These are phyloP conservation scores for Atta texana DNA, from an alignment of 1,140 invertebrate species.

Conservation along the genomic window DNA sequence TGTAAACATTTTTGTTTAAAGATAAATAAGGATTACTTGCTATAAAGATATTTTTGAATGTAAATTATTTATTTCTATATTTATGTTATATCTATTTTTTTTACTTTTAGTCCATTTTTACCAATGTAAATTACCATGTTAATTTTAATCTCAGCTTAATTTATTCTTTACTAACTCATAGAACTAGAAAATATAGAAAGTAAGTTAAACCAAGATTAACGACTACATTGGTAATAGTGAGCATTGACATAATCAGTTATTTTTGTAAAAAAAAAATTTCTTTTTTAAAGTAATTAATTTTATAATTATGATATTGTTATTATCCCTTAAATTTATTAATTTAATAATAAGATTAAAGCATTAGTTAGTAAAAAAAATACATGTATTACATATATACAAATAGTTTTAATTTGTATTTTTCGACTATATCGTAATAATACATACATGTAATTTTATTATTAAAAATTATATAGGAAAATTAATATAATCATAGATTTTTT, in stretches of 20 bases:
- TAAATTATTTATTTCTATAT: slow-evolving; percentile 1
- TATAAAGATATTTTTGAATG: neutral
- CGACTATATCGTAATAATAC: neutral
- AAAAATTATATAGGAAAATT: neutral
- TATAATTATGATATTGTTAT: neutral
- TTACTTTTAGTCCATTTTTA: neutral
- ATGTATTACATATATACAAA: neutral
- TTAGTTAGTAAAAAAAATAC: neutral
- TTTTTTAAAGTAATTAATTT: neutral
- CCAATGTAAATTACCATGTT: too few species aligned
- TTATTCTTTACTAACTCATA: too few species aligned
- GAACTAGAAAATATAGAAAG: too few species aligned
- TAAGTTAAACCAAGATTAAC: too few species aligned
- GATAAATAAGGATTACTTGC: neutral
- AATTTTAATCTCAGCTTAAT: too few species aligned
- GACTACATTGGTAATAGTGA: too few species aligned
- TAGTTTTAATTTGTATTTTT: neutral
- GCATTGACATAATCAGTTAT: neutral
- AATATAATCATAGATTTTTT: neutral
- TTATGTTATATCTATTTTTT: neutral
- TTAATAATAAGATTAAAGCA: neutral
- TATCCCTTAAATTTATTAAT: neutral
- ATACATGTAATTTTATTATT: neutral
- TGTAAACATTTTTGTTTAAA: neutral
- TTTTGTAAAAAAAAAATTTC: neutral